Percentiles rank a stretch among this genome's conserved stretches.
phyloP scores from a whole-genome alignment of 2,888 invertebrate species.

The Pharmacophagus antenor region DNA sequence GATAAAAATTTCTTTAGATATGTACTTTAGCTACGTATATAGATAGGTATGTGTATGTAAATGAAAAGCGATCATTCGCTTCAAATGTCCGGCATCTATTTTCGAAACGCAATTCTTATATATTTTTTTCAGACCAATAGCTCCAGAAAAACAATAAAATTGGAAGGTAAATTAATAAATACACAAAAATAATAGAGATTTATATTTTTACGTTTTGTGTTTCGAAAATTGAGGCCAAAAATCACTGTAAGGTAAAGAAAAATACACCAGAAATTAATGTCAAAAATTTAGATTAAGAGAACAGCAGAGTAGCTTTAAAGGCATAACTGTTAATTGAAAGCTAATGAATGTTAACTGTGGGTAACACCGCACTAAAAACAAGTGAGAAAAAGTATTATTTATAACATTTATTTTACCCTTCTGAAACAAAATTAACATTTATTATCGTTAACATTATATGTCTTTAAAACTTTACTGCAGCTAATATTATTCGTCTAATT shows the following conservation, averaged over 20 bases:
- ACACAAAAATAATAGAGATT: neutral
- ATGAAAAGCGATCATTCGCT: conserved; percentile 9
- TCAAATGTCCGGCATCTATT: conserved; percentile 34
- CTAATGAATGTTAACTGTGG: neutral
- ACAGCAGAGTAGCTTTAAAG: conserved; percentile 24
- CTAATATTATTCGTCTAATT: conserved; percentile 23
- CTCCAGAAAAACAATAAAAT: neutral
- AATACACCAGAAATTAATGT: conserved; percentile 70
- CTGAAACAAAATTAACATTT: conserved; percentile 9
- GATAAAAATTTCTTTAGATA: conserved; percentile 37
- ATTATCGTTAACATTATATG: conserved; percentile 29
- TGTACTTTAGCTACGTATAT: conserved; percentile 18
- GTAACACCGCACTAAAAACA: no score
- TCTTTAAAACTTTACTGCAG: conserved; percentile 29
- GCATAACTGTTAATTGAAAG: conserved; percentile 27
- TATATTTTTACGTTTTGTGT: conserved; percentile 36
- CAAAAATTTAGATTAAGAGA: conserved; percentile 43
- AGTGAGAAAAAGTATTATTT: no score
- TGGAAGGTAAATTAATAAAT: neutral
- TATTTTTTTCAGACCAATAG: neutral
- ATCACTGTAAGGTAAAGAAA: conserved; percentile 77
- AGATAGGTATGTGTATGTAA: conserved; percentile 7
- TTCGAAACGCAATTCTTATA: conserved; percentile 38
- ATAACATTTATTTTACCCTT: neutral
- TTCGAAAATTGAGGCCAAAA: conserved; percentile 54